A percentile compares a stretch with the other conserved stretches of the same genome.
phyloP scores from a whole-genome alignment of 2,888 invertebrate species.

The Drosophila macrothrix region DNA sequence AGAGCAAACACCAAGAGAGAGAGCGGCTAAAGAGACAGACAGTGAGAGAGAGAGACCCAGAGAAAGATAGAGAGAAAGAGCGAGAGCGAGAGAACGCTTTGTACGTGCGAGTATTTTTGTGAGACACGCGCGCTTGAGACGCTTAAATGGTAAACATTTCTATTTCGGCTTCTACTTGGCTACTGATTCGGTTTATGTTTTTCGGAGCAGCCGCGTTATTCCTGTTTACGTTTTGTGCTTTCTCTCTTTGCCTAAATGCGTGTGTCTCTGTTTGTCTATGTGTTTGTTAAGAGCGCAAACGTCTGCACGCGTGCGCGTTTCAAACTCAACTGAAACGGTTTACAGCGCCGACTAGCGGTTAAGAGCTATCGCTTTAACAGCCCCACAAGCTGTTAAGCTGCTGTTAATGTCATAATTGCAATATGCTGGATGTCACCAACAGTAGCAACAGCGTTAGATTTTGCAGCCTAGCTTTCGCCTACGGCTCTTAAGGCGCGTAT shows the following conservation, averaged over 20 bases:
- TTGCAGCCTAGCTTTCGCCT: conserved; percentile 47
- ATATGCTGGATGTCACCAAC: conserved; percentile 51
- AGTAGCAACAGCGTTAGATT: conserved; percentile 4
- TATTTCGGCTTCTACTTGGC: conserved; percentile 70
- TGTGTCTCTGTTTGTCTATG: conserved; percentile 10
- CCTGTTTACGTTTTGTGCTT: conserved; percentile 65
- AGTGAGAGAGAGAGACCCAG: conserved; percentile 7
- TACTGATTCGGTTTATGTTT: conserved; percentile 39
- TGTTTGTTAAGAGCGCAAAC: conserved; percentile 29
- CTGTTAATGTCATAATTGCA: conserved; percentile 46
- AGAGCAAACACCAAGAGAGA: conserved; percentile 10
- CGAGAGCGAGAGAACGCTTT: conserved; percentile 4
- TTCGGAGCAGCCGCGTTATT: conserved; percentile 42
- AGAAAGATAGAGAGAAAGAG: neutral
- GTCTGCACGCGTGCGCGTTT: conserved; percentile 74
- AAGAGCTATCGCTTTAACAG: conserved; percentile 60
- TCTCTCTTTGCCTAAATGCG: conserved; percentile 43
- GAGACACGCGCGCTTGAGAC: conserved; percentile 44
- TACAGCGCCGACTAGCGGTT: conserved; percentile 62
- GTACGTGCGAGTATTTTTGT: conserved; percentile 74
- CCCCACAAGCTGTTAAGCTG: conserved; percentile 33
- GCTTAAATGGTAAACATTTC: conserved; percentile 81
- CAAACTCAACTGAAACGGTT: conserved; percentile 78
- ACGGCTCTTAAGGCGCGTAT: conserved; percentile 15
- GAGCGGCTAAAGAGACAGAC: conserved; percentile 16